phyloP scores from a whole-genome alignment of 2,797 vertebrate species.

The Pipistrellus nathusii region DNA sequence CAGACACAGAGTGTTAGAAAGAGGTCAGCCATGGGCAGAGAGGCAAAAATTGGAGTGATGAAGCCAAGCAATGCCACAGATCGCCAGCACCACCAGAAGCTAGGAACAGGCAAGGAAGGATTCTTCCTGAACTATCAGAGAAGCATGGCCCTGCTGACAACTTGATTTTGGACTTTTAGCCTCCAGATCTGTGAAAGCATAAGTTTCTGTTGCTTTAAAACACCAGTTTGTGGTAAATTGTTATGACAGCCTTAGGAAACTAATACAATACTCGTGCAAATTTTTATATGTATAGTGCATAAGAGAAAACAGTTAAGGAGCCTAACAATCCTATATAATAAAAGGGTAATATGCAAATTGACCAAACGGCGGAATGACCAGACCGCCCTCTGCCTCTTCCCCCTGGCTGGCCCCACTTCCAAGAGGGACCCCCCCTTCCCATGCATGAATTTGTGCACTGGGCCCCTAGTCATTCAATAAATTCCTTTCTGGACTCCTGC shows the following conservation, averaged over 20 bases:
- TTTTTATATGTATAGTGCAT: not conserved
- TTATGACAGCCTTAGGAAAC: not conserved
- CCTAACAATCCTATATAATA: not conserved
- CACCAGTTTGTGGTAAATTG: not conserved
- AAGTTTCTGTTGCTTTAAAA: conserved; percentile 24
- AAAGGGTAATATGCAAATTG: too few relatives aligned
- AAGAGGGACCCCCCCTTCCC: too few relatives aligned
- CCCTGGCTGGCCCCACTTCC: too few relatives aligned
- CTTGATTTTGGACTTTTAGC: not conserved
- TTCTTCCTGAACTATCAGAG: not conserved
- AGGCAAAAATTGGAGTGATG: not conserved
- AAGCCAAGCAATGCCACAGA: not conserved
- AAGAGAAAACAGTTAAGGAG: not conserved
- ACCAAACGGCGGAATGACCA: too few relatives aligned
- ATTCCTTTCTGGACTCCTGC: not conserved
- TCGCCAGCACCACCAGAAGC: not conserved
- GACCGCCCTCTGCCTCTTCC: too few relatives aligned
- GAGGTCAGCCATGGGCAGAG: not conserved
- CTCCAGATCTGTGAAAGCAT: not conserved
- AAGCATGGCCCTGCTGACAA: not conserved
- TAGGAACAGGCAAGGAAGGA: not conserved
- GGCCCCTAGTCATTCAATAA: not conserved
- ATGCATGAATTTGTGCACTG: too few relatives aligned
- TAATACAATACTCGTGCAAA: not conserved
- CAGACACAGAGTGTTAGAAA: not conserved